Base-by-base conservation (phyloP, 2,113 vertebrate species). In the Merops nubicus region DNA sequence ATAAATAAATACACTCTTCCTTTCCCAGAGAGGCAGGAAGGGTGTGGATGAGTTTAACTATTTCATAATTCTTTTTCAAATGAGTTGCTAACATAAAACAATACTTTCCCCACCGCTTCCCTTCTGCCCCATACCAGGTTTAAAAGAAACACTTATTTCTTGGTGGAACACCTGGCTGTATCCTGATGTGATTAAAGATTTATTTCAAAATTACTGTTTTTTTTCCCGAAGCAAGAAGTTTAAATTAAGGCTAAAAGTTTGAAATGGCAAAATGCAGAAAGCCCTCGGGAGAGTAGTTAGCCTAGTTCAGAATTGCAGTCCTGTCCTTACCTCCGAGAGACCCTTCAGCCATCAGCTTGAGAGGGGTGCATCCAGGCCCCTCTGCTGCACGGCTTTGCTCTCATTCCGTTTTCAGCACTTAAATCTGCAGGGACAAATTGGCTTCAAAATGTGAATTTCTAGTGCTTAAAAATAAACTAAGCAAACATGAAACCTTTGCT, bases 21-120 rank as follows among this genome's bases (percentile, higher is more conserved):
- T 96, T 96, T 97, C 96, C 90, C 93, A 94, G 93, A 63, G 90
- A 91, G 90, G 75, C 93, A 94, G 95, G 96, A 96, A 95, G 96
- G 96, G 96, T 85, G 96, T 96, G 88, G 90, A 12, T 69, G 78
- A n/a, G 54, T 80, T 93, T 93, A 94, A 95, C 90, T 80, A 3
- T 93, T 96, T 93, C 69, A 81, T 94, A 77, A 62, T 87, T 86
- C 42, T 85, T 88, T 89, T 47, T 95, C 82, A 48, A 43, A 81
- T 74, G 75, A 63, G 31, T 51, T 91, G 16, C 12, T 68, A 84
- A 68, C 34, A 77, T 47, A 90, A 57, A 93, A 38, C 65, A 85
- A 34, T 38, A 31, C 80, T 72, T 36, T 21, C 29, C n/a, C 25
- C 23, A 8, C 29, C n/a, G n/a, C n/a, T n/a, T n/a, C n/a, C n/a